Evolutionary conservation across 2,113 vertebrate genomes (phyloP), one percentile per base, ranked within the genome.

Genomic region (Hippocampus barbouri): DNA sequence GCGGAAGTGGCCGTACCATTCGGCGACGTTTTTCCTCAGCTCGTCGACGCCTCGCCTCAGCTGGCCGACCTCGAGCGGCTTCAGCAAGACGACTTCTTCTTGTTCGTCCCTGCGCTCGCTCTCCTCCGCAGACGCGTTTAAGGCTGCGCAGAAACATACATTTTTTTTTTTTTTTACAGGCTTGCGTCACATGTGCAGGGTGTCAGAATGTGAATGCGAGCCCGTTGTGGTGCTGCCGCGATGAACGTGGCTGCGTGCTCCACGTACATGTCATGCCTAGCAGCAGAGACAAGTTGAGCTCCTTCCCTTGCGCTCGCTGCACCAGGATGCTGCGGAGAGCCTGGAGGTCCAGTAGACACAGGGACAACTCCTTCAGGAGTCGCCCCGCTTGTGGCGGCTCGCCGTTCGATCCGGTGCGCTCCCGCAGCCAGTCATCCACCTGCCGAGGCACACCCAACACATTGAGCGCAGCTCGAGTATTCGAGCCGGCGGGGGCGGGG

Each of bases 261-360:
- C 15, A 93, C 94, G 90, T 93, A 98, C 97, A 96, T 87, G 93
- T 93, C 88, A 98, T 97, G 79, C 95, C 95, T 73, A 98, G 93
- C 69, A 99, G 91, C 81, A 98, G 91, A 8, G 95, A 95, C 64
- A 98, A 93, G 86, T 97, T 98, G 73, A 96, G 96, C 84, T 98
- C 95, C 79, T 98, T 94, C 72, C 96, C 96, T 85, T 97, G 95
- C 14, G 95, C 95, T 79, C 95, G 89, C 83, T 98, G 94, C 30
- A 91, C 93, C 64, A 98, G 93, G 87, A 98, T 95, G 86, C 94
- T 96, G 83, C 95, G 98, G 66, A 98, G 93, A 68, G 93, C 95
- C 92, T 95, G 95, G 73, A 99, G 93, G 83, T 99, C 97, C 86
- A 94, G 90, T 65, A 98, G 89, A 89, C 95, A 97, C 53, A 94